Base-by-base conservation (phyloP, 2,113 vertebrate genomes). In the Grantiella picta region DNA sequence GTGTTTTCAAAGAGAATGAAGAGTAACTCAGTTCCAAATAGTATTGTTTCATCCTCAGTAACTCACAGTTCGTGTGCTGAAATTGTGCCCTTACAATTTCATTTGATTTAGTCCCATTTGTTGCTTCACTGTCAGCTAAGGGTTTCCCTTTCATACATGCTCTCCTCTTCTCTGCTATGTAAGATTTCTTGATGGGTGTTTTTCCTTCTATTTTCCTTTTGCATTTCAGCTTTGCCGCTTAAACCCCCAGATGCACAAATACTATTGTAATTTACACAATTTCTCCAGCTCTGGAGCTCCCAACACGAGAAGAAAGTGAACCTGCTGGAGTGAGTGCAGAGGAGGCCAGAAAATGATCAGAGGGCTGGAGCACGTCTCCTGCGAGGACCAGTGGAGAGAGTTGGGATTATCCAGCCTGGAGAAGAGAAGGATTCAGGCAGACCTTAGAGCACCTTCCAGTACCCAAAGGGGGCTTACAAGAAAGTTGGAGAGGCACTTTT, bases 121-220 rank as follows among this genome's bases (percentile, higher is more conserved):
- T 38, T 80, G 17, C 28, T 83, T 76, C 42, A 12, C 15, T 86
- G 9, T 64, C 0, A 0, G 12, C 27, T 65, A 28, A 53, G 2
- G 11, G 5, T 86, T 90, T 93, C 10, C 14, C 47, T 25, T 35
- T 92, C 53, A 33, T 20, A 28, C 6, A 36, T 59, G 7, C 15
- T 77, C 21, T 61, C 1, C 18, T 54, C 7, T 45, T 69, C 16
- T 69, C 21, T 52, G 5, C 16, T 65, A 11, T 7, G 16, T 23
- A 68, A 40, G 8, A 52, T 61, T 77, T n/a, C 24, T 72, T 88
- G 45, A n/a, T 23, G 8, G 3, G 2, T 64, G 2, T 20, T 78
- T 92, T 86, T 40, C 33, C 18, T 68, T 92, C 42, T 64, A 5
- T 52, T 70, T 36, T 3, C 7, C 68, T 85, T 63, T 38, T 50